Base-by-base conservation (phyloP, 2,797 vertebrate genomes). In the Rhabdomys pumilio region DNA sequence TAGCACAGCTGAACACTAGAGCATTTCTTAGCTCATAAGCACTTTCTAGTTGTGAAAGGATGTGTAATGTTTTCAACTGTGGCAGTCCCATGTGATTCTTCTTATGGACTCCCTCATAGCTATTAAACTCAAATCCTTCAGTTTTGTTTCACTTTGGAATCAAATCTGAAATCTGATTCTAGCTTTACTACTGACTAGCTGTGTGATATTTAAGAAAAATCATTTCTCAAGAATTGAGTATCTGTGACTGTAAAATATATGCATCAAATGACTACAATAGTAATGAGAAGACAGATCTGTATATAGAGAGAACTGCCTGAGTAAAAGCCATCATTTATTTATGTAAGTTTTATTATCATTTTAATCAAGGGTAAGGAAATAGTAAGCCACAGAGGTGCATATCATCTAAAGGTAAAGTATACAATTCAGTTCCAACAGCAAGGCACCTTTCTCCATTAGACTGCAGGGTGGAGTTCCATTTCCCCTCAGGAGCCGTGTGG, bases 281-380 rank as follows among this genome's bases (percentile, higher is more conserved):
- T 88, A 65, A 93, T 20, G 72, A 85, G 50, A 96, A 72, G 89
- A 90, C 80, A 2, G 7, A 53, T 72, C 67, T 38, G 3, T 15
- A 63, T 76, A 53, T 53, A 65, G 29, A 59, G 73, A 85, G 29
- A 63, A 44, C 20, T 76, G 82, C 38, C n/a, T 6, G 44, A 61
- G 80, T 26, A 87, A 76, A 95, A 89, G 53, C 31, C 14, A 59
- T 61, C 65, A 90, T 11, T 80, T 96, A 57, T 90, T 73, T 26
- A 26, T 95, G n/a, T 73, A 59, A 90, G 53, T 82, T 85, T 73
- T 88, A 90, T 90, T 76, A 55, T 14, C 12, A 94, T 90, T 63
- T 96, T 89, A 94, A 86, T 63, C 57, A 59, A 79, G 0, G 22
- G 34, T 26, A 85, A 13, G 95, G 82, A 94, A 86, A 73, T 29